Conservation (phyloP, 2,888 invertebrate species). For the Temnothorax rugatulus region DNA sequence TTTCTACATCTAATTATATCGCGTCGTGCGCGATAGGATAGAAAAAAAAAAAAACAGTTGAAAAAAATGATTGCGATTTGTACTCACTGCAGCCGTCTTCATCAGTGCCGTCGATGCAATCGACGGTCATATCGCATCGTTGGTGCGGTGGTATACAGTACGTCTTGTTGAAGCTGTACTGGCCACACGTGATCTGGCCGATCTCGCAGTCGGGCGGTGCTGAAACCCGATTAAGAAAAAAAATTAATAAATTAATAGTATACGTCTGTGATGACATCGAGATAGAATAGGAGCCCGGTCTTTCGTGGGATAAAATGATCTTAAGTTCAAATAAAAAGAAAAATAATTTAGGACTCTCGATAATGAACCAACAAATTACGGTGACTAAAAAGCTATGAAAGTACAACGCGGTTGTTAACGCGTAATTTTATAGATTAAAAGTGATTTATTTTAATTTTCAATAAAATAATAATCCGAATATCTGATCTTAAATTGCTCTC, state of each 20-base stretch:
- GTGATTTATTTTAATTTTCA: too few relatives aligned
- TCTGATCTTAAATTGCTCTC: neutral
- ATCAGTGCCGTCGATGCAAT: slow-evolving; percentile 98
- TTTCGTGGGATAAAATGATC: neutral
- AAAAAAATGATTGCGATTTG: slow-evolving; percentile 26
- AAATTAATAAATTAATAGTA: neutral
- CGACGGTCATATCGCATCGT: slow-evolving; percentile 97
- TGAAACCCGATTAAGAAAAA: slow-evolving; percentile 85
- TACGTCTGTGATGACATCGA: neutral
- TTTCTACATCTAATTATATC: neutral
- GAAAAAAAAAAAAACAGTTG: neutral
- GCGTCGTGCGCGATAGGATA: neutral
- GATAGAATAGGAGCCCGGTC: neutral
- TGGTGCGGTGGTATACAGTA: slow-evolving; percentile 97
- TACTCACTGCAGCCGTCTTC: slow-evolving; percentile 98
- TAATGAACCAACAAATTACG: too few relatives aligned
- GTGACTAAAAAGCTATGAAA: too few relatives aligned
- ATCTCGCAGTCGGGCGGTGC: slow-evolving; percentile 98
- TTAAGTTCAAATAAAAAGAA: neutral
- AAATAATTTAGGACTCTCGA: too few relatives aligned
- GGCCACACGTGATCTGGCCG: slow-evolving; percentile 96
- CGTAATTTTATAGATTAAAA: too few relatives aligned
- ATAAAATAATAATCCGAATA: too few relatives aligned
- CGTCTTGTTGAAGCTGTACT: slow-evolving; percentile 98
- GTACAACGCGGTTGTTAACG: too few relatives aligned